Evolutionary conservation across 2,888 invertebrate genomes (phyloP).

Genomic region (Caenorhabditis sp.): DNA sequence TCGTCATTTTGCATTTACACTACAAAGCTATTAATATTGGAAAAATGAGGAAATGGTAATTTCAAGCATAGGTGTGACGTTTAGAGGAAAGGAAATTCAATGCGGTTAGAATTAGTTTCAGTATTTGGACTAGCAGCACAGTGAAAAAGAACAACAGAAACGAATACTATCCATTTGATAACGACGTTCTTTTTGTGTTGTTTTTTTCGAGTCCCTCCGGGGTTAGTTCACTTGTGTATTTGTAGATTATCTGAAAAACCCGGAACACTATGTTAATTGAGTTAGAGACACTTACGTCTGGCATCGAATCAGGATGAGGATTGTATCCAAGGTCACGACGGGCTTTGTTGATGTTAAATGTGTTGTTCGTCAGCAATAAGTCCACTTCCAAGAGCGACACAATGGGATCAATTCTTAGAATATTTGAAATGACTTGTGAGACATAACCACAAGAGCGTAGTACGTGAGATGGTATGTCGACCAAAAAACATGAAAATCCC

Average conservation of each 20-base stretch:
- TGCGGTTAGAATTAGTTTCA: too few relatives aligned
- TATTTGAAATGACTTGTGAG: not conserved
- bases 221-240: too few relatives aligned
- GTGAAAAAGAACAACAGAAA: too few relatives aligned
- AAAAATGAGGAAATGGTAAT: too few relatives aligned
- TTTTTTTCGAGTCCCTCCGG: too few relatives aligned
- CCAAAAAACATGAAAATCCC: not conserved
- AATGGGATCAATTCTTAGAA: conserved; percentile 19
- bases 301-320: conserved; percentile 28
- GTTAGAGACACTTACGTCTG: conserved; percentile 4
- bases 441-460: not conserved
- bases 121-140: too few relatives aligned
- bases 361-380: conserved; percentile 17
- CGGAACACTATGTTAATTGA: not conserved
- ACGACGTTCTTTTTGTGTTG: too few relatives aligned
- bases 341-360: conserved; percentile 29
- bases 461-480: not conserved
- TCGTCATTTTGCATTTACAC: too few relatives aligned
- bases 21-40: too few relatives aligned
- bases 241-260: not conserved
- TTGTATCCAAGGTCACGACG: conserved; percentile 21
- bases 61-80: too few relatives aligned
- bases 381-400: conserved; percentile 33
- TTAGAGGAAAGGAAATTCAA: too few relatives aligned
- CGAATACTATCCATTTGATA: too few relatives aligned